Percentiles rank a stretch among this genome's conserved stretches.
These are phyloP conservation scores for Chelonia mydas DNA, from an alignment of 2,797 vertebrate genomes.

Conservation along the genomic window DNA sequence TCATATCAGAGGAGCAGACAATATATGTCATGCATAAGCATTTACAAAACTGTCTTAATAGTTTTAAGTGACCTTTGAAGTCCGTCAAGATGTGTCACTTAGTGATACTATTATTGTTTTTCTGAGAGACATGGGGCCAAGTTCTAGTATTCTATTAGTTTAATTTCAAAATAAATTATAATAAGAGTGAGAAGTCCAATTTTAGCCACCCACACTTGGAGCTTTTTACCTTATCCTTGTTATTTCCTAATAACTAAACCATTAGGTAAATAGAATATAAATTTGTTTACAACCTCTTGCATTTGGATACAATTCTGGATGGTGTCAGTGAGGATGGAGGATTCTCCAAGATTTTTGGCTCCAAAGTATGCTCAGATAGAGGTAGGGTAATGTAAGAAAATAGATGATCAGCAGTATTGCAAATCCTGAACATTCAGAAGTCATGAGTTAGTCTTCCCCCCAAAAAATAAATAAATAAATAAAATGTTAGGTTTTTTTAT, in stretches of 20 bases:
- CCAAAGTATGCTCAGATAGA: neutral
- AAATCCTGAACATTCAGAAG: neutral
- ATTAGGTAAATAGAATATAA: neutral
- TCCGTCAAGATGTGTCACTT: neutral
- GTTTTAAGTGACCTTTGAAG: neutral
- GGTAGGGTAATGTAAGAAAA: neutral
- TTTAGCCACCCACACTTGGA: neutral
- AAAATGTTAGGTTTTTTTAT: neutral
- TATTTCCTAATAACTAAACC: neutral
- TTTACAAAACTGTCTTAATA: neutral
- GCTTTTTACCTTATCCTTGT: neutral
- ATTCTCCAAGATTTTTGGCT: neutral
- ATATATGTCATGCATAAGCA: neutral
- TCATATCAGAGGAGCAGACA: neutral
- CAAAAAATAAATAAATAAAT: no score
- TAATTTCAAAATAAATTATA: neutral
- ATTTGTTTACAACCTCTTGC: neutral
- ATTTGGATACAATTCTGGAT: neutral
- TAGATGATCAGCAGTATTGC: neutral
- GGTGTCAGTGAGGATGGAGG: neutral
- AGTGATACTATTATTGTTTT: neutral
- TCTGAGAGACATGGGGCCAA: accelerated
- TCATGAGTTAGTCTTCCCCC: neutral
- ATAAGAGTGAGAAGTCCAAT: neutral
- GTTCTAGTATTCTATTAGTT: neutral